Percentiles rank a stretch among this genome's conserved stretches.
Evolutionary conservation across 2,113 vertebrate genomes (phyloP).

Genomic region (Calypte anna): DNA sequence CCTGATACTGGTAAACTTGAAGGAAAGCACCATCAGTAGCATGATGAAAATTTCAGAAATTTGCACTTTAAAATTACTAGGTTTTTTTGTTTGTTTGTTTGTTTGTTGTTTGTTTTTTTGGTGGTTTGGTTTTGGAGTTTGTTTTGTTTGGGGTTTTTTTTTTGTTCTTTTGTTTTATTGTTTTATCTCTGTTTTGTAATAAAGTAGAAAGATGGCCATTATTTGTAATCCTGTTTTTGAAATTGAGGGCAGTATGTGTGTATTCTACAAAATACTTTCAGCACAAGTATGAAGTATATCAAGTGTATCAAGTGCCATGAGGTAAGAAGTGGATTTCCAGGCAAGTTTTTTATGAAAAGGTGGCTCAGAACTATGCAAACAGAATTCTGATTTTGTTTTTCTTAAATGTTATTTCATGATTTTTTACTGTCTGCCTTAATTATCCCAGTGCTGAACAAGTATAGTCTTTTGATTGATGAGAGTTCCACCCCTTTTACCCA

Average conservation of each 20-base stretch:
- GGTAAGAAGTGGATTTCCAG: constrained; percentile 29
- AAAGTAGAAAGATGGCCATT: neutral
- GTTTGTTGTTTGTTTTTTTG: neutral
- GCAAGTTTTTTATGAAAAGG: constrained; percentile 24
- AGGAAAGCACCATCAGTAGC: neutral
- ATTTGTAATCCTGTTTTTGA: constrained; percentile 1
- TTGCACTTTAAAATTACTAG: neutral
- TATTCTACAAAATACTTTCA: neutral
- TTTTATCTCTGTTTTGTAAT: neutral
- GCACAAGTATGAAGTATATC: neutral
- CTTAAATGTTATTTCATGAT: constrained; percentile 41
- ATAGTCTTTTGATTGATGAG: constrained; percentile 67
- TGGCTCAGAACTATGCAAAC: constrained; percentile 45
- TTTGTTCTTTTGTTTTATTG: neutral
- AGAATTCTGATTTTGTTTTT: constrained; percentile 64
- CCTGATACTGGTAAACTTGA: neutral
- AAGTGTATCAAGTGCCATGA: neutral
- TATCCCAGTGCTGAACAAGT: constrained; percentile 57
- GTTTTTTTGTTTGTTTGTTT: neutral
- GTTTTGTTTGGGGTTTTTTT: neutral
- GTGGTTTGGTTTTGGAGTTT: neutral
- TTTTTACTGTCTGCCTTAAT: constrained; percentile 69
- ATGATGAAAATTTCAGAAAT: neutral
- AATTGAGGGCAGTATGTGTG: neutral
- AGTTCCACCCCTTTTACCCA: constrained; percentile 69